Base-by-base conservation (phyloP, 2,797 vertebrate genomes). In the Peromyscus aztecus region DNA sequence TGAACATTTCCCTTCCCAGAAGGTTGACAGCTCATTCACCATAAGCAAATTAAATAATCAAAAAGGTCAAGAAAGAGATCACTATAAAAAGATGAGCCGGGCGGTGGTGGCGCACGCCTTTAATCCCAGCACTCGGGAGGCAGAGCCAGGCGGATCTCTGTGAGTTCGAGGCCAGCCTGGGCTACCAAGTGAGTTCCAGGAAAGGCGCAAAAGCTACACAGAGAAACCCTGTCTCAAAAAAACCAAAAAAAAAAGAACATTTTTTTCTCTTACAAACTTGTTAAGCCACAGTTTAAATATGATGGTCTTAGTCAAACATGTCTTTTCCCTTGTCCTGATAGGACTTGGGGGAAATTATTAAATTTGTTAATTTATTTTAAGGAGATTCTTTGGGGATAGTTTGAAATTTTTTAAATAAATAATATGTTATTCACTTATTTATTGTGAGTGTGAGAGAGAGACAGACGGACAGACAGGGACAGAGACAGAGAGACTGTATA, bases 1-100 rank as follows among this genome's bases (percentile, higher is more conserved):
- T 19, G 9, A 40, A 55, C 1, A 43, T 8, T 4, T 7, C 2
- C 2, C 2, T 9, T 7, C 10, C 16, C 4, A 34, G 4, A 61
- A 61, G 12, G 63, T 61, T 52, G 24, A 11, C 21, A 80, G 49
- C 34, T 89, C 8, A 43, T 21, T 78, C 6, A 37, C 37, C 59
- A 55, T 76, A 59, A 31, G 13, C 7, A 43, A 90, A 59, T 6
- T 78, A 77, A 94, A 52, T 77, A 49, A 5, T 63, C 27, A 88
- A 46, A 31, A 1, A 27, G 19, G 24, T 69, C 61, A 89, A 84
- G 12, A 59, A 83, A 19, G 17, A 61, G 24, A 92, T 9, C 6
- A n/a, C 11, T 13, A 5, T 71, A 9, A 73, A 80, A 93, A 23
- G 5, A 16, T 34, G 49, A n/a, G n/a, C n/a, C n/a, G n/a, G n/a